Evolutionary conservation across 2,797 vertebrate species (phyloP).

Genomic region (Oreortyx pictus): DNA sequence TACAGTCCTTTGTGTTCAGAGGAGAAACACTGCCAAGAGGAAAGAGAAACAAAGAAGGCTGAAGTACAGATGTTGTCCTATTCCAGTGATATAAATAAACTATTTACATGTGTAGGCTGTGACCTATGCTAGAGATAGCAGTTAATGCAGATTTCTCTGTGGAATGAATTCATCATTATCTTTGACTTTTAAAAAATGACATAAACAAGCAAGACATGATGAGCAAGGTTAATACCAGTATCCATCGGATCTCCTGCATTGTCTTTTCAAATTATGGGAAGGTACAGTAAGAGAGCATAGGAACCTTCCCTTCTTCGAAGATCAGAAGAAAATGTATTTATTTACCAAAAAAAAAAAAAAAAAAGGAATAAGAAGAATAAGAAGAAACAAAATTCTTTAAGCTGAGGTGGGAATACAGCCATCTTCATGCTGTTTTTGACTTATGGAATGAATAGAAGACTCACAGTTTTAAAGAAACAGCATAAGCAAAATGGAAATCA

Average conservation of each 20-base stretch:
- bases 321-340: not conserved
- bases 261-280: not conserved
- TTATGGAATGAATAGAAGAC: not conserved
- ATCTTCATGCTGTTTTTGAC: not conserved
- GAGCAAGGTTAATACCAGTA: not conserved
- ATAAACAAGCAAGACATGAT: not conserved
- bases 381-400: not conserved
- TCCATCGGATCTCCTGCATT: not conserved
- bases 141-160: not conserved
- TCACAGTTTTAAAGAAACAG: not conserved
- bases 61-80: not conserved
- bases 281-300: not conserved
- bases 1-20: not conserved
- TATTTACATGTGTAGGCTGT: not conserved
- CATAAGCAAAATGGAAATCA: not conserved
- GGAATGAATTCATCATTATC: not conserved
- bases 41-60: not conserved
- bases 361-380: not conserved
- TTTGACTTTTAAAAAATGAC: slow-evolving; percentile 9
- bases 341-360: not conserved
- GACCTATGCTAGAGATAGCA: not conserved
- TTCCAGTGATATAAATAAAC: not conserved
- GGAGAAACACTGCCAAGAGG: not conserved
- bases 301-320: not conserved
- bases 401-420: not conserved